Evolutionary conservation across 2,888 invertebrate genomes (phyloP), one percentile per base, ranked within the genome.

Genomic region (Catocala sponsa): DNA sequence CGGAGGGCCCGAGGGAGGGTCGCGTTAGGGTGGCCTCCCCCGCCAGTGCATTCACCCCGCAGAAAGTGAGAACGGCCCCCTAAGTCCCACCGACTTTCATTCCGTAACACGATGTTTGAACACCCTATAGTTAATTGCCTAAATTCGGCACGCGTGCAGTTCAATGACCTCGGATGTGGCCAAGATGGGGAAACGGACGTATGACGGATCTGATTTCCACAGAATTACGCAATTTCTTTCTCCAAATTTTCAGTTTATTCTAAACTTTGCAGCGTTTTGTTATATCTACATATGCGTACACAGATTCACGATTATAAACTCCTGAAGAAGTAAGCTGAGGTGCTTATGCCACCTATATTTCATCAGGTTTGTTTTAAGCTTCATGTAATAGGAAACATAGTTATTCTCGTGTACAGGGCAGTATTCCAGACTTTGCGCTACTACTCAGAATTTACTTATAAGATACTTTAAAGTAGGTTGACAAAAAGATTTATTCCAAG

Each of bases 31-130:
- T 83, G 88, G 85, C 83, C 86, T 74, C 89, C 89, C 91, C 89
- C 87, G 84, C 71, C 81, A 88, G 94, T 93, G 92, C 94, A 94
- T 93, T 94, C 94, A 93, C 92, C 94, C 92, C 92, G 86, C 80
- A 83, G 92, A 93, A 93, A 94, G 92, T 90, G 92, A 92, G 90
- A 91, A 84, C 85, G 81, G 76, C 86, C 87, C 90, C 89, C 86
- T 78, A 82, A 79, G 81, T 80, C 61, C 81, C 80, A 68, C 73
- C 83, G 81, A 86, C 87, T 86, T 88, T 87, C 90, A 89, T 91
- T 88, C 90, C 90, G 82, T 82, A 84, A 88, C 90, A 89, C 83
- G 83, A 78, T 68, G 72, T 74, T 79, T 74, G 85, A 84, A 86
- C 91, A 85, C 92, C 91, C 92, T 89, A 86, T 85, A 84, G 76